Evolutionary conservation across 1,140 invertebrate species (phyloP).

Genomic region (Temnothorax nylanderi): DNA sequence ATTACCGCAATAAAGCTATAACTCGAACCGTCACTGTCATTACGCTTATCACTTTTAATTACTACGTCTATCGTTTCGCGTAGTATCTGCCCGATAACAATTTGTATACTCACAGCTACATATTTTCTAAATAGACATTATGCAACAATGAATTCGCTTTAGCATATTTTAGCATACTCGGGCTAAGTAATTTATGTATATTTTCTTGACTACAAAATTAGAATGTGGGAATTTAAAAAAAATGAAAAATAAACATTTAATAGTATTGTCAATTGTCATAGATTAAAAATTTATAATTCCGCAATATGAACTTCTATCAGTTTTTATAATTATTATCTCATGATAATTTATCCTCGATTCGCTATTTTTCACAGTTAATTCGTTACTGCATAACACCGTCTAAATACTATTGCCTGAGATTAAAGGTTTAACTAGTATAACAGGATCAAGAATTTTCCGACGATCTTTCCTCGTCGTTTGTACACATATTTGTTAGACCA

Average conservation of each 20-base stretch:
- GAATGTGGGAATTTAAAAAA: neutral
- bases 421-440: neutral
- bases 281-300: neutral
- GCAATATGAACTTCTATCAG: neutral
- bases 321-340: neutral
- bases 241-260: neutral
- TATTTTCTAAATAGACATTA: conserved; percentile 1
- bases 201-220: neutral
- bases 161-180: neutral
- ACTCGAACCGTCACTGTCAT: neutral
- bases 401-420: conserved; percentile 35
- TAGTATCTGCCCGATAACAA: neutral
- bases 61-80: neutral
- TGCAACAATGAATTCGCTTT: conserved; percentile 1
- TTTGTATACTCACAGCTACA: neutral
- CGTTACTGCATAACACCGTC: neutral
- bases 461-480: neutral
- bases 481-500: neutral
- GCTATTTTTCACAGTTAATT: neutral
- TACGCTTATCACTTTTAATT: conserved; percentile 14
- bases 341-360: neutral
- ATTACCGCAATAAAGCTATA: conserved; percentile 32
- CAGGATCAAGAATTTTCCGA: neutral
- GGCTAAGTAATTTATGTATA: neutral
- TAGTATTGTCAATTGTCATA: neutral